These are phyloP conservation scores for Pachyuromys duprasi DNA, from an alignment of 2,797 vertebrate species.

Conservation along the genomic window DNA sequence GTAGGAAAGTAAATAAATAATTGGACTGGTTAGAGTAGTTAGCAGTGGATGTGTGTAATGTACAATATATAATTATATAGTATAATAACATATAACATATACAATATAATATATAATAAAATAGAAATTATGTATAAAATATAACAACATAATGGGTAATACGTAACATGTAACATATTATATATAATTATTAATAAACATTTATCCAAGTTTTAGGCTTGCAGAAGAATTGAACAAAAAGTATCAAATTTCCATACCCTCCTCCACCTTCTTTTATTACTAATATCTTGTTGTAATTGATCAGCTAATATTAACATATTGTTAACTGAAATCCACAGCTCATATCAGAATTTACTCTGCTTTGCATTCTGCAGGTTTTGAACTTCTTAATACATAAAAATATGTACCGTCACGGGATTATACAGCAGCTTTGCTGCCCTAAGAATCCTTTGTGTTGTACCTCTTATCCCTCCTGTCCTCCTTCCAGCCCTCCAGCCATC, in stretches of 20 bases:
- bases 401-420: not conserved
- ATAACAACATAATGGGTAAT: too few relatives aligned
- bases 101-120: too few relatives aligned
- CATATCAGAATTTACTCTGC: not conserved
- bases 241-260: not conserved
- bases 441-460: not conserved
- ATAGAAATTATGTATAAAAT: too few relatives aligned
- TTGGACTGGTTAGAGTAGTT: not conserved
- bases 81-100: too few relatives aligned
- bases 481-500: not conserved
- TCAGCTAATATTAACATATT: not conserved
- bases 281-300: not conserved
- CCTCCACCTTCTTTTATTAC: not conserved
- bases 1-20: constrained; percentile 28
- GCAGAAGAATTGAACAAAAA: constrained; percentile 5
- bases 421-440: not conserved
- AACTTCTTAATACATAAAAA: not conserved
- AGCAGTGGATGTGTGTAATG: not conserved
- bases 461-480: not conserved
- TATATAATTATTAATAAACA: not conserved
- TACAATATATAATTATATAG: too few relatives aligned
- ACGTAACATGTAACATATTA: not conserved
- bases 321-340: not conserved
- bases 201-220: constrained; percentile 35
- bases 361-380: not conserved